phyloP scores from a whole-genome alignment of 2,113 vertebrate genomes.

The Caracal caracal region DNA sequence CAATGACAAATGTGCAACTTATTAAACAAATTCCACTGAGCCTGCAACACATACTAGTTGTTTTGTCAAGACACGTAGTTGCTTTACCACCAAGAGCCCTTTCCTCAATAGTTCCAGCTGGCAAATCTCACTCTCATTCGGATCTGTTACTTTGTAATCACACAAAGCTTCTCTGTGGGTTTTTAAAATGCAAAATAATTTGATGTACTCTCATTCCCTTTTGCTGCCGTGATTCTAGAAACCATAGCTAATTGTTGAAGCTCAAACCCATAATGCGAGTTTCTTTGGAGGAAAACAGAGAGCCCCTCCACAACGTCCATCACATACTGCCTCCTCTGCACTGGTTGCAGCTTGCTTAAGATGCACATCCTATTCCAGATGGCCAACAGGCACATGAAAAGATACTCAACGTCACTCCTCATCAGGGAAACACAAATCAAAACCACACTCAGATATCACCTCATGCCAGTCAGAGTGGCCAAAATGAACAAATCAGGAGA shows the following conservation, averaged over 20 bases:
- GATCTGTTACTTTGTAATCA: conserved; percentile 40
- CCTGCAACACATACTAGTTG: background rate
- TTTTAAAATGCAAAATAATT: conserved; percentile 50
- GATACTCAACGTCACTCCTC: too few species aligned
- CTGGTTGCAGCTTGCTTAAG: background rate
- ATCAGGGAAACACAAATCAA: too few species aligned
- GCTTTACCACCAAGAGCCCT: conserved; percentile 44
- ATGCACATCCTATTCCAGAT: background rate
- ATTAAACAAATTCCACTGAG: conserved; percentile 72
- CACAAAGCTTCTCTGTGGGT: conserved; percentile 28
- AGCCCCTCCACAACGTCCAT: background rate
- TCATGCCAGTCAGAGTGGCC: too few species aligned
- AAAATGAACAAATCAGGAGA: too few species aligned
- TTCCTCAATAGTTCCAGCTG: conserved; percentile 14
- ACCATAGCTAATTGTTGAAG: conserved; percentile 51
- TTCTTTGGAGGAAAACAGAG: conserved; percentile 4
- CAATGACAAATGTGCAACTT: conserved; percentile 73
- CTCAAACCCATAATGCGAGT: background rate
- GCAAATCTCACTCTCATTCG: conserved; percentile 25
- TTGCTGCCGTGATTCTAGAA: conserved; percentile 44
- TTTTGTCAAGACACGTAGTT: conserved; percentile 54
- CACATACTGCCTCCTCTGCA: background rate
- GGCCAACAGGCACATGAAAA: too few species aligned
- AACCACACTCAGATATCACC: too few species aligned
- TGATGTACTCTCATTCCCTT: conserved; percentile 47